Percentiles rank a stretch among this genome's conserved stretches.
phyloP scores from a whole-genome alignment of 1,140 invertebrate genomes.

The Trichonephila clavata region DNA sequence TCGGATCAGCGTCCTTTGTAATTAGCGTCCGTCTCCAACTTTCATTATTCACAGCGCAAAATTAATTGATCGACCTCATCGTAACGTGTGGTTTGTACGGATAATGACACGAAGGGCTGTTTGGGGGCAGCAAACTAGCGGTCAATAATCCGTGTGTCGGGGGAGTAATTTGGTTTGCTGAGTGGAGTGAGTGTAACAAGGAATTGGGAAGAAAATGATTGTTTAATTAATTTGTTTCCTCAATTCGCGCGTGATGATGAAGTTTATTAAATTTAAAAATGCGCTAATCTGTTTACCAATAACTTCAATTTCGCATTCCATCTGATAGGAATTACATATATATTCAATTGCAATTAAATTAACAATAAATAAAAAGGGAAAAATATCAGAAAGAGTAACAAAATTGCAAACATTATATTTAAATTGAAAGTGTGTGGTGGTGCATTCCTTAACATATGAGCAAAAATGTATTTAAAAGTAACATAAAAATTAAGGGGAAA shows the following conservation, averaged over 20 bases:
- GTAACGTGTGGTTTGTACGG: constrained; percentile 21
- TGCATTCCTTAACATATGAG: no score
- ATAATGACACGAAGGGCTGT: constrained; percentile 10
- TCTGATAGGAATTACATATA: no score
- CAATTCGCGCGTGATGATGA: background rate
- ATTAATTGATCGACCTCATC: constrained; percentile 56
- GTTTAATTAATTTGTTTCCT: constrained; percentile 22
- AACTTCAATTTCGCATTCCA: background rate
- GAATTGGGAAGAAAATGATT: constrained; percentile 4
- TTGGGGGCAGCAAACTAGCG: constrained; percentile 12
- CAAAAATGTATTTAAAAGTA: no score
- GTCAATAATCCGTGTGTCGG: background rate
- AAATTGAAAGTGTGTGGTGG: no score
- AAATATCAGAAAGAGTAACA: no score
- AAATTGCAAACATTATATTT: no score
- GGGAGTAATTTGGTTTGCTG: constrained; percentile 30
- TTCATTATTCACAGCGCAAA: constrained; percentile 49
- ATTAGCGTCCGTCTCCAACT: constrained; percentile 21
- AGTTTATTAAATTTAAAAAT: background rate
- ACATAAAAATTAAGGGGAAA: no score
- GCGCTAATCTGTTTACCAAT: constrained; percentile 15
- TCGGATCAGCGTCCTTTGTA: constrained; percentile 30
- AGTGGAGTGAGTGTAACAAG: background rate
- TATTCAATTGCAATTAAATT: no score
- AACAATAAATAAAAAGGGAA: no score